Evolutionary conservation across 53 echinoderm and acorn worm species (phyloP), one percentile per base, ranked within the genome.

Genomic region (Astropecten irregularis): DNA sequence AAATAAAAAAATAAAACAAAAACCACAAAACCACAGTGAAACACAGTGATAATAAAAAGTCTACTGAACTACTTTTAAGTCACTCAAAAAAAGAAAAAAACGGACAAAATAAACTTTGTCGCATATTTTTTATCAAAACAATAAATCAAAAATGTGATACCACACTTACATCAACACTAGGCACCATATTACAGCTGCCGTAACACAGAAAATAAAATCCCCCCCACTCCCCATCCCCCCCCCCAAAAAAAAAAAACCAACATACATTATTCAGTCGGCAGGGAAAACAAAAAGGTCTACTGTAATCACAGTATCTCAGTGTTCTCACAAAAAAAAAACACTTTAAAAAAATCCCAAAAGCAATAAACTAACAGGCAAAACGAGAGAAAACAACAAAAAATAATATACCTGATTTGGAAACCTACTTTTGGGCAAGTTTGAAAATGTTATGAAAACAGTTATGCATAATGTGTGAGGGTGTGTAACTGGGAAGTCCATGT

Each of bases 121-220:
- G 60, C 60, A 42, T 38, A 42, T 42, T 6, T 62, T 79, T 79
- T 62, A 79, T 79, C 79, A 79, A 79, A 79, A 79, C 61, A 79
- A 79, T 61, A 32, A 61, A 79, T 79, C 48, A 42, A 42, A 42
- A 8, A 57, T 51, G 22, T 40, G 31, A 61, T 79, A 79, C 61
- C 61, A 79, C 79, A 79, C 49, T 57, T 79, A 79, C 20, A 14
- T 34, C 21, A 32, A 71, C 52, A 71, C 47, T 32, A 79, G 79
- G 79, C 79, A 79, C 79, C 79, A 79, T 79, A 79, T 79, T 63
- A 62, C 40, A 79, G 79, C 62, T 79, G 79, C 79, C 79, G 48
- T 79, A 40, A 79, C 23, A 47, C 21, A 77, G 61, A 44, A 34
- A 55, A 47, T 57, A 59, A 58, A n/a, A n/a, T n/a, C n/a, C n/a